phyloP scores from a whole-genome alignment of 2,888 invertebrate species.

The Hypolimnas misippus region DNA sequence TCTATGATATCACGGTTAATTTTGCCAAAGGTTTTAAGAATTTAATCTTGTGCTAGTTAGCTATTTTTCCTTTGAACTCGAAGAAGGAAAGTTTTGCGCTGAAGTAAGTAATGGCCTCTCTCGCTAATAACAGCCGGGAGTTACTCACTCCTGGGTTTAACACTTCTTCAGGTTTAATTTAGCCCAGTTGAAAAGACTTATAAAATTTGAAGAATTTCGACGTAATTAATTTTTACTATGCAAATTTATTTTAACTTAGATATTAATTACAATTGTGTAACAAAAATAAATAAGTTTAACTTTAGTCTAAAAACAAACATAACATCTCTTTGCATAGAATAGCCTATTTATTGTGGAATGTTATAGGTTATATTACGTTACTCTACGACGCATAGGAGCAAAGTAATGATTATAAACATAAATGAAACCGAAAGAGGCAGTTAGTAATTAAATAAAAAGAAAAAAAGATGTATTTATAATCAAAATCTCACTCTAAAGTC shows the following conservation, averaged over 20 bases:
- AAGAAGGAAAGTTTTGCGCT: constrained; percentile 25
- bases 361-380: too few relatives aligned
- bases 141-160: constrained; percentile 19
- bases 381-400: too few relatives aligned
- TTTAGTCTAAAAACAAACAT: not conserved
- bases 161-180: constrained; percentile 17
- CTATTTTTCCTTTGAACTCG: constrained; percentile 25
- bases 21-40: constrained; percentile 10
- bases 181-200: not conserved
- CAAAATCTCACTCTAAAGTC: not conserved
- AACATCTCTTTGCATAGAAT: too few relatives aligned
- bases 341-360: too few relatives aligned
- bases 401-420: too few relatives aligned
- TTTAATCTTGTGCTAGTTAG: constrained; percentile 31
- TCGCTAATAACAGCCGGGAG: constrained; percentile 29
- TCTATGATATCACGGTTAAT: not conserved
- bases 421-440: too few relatives aligned
- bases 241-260: not conserved
- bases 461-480: not conserved
- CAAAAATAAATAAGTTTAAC: too few relatives aligned
- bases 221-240: not conserved
- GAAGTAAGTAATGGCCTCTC: constrained; percentile 31
- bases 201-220: constrained; percentile 1
- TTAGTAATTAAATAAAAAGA: not conserved
- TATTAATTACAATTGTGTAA: not conserved